A percentile compares a stretch with the other conserved stretches of the same genome.
Conservation (phyloP, 2,113 vertebrate genomes). For the Dolichallabes microphthalmus region DNA sequence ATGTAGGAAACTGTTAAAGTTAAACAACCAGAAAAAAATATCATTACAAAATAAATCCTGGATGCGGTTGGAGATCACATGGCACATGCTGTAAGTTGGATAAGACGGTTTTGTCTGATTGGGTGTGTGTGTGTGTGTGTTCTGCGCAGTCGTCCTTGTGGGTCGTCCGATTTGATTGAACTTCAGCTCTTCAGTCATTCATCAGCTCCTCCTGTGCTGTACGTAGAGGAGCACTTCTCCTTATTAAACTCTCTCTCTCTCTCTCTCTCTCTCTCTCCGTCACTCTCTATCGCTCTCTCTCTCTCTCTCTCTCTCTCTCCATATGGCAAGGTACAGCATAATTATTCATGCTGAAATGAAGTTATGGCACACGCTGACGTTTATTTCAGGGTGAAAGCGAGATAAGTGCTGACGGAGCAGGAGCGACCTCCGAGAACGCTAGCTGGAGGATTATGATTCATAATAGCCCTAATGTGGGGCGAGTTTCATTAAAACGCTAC, state of each 20-base stretch:
- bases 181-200: constrained; percentile 39
- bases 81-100: neutral
- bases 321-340: constrained; percentile 31
- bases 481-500: neutral
- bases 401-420: constrained; percentile 25
- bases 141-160: constrained; percentile 43
- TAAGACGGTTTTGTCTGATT: neutral
- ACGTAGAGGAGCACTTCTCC: constrained; percentile 40
- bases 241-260: constrained; percentile 44
- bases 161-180: constrained; percentile 36
- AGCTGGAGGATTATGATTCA: neutral
- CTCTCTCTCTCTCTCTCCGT: neutral
- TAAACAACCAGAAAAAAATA: neutral
- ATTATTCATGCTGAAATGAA: constrained; percentile 37
- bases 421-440: neutral
- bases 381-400: constrained; percentile 8
- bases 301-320: neutral
- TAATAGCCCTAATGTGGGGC: neutral
- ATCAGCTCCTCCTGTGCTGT: constrained; percentile 34
- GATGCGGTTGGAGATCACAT: no score
- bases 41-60: neutral
- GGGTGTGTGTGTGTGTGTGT: neutral
- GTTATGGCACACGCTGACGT: constrained; percentile 17
- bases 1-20: neutral
- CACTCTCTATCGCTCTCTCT: constrained; percentile 1